Evolutionary conservation across 2,888 invertebrate species (phyloP).

Genomic region (Phymatocera aterrima): DNA sequence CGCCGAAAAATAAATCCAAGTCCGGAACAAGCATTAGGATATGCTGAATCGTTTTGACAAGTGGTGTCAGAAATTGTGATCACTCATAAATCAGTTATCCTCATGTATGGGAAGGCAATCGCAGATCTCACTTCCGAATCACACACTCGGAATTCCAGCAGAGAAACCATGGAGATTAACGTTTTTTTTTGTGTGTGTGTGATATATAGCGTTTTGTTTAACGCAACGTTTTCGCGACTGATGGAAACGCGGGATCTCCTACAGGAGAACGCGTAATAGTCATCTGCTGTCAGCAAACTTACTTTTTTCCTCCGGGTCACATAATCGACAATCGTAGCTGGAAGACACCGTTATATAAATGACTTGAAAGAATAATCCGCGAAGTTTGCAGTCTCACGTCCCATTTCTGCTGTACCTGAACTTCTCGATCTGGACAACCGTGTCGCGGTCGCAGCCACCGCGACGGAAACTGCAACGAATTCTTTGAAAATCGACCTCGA

Average conservation of each 20-base stretch:
- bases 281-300: slow-evolving; percentile 27
- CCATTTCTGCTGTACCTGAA: slow-evolving; percentile 7
- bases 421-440: slow-evolving; percentile 34
- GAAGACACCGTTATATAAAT: slow-evolving; percentile 38
- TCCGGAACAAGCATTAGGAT: background rate
- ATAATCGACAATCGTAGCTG: slow-evolving; percentile 30
- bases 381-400: slow-evolving; percentile 37
- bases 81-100: too few relatives aligned
- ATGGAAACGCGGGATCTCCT: background rate
- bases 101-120: too few relatives aligned
- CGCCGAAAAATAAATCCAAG: background rate
- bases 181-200: background rate
- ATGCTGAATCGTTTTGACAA: background rate
- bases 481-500: slow-evolving; percentile 10
- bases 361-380: slow-evolving; percentile 27
- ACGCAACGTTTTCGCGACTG: background rate
- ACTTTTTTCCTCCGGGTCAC: slow-evolving; percentile 29
- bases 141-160: too few relatives aligned
- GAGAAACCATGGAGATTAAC: slow-evolving; percentile 11
- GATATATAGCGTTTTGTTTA: background rate
- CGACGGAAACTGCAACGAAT: background rate
- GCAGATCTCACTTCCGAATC: too few relatives aligned
- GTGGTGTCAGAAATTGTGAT: background rate
- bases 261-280: slow-evolving; percentile 16
- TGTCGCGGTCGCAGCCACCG: slow-evolving; percentile 19